Evolutionary conservation across 2,888 invertebrate species (phyloP).

Genomic region (Sphecodes monilicornis): DNA sequence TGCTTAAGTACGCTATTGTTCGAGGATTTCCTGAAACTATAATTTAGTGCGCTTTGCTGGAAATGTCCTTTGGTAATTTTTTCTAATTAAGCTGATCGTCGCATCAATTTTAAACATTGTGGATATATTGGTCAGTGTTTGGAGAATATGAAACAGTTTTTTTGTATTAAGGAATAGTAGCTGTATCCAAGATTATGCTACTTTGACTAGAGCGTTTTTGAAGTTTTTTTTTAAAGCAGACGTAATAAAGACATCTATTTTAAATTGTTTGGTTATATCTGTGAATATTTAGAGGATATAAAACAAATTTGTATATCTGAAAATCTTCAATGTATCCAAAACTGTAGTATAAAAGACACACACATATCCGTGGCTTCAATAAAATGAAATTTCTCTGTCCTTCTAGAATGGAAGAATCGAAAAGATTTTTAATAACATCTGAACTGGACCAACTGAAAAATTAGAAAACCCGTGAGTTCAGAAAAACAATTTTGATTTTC

Average conservation of each 20-base stretch:
- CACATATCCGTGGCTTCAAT: not conserved
- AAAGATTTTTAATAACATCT: not conserved
- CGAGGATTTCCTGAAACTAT: not conserved
- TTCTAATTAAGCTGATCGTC: not conserved
- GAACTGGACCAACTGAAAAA: not conserved
- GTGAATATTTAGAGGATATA: too few species aligned
- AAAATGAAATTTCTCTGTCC: not conserved
- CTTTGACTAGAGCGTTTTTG: too few species aligned
- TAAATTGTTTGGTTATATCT: too few species aligned
- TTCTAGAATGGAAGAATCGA: not conserved
- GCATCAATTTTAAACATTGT: not conserved
- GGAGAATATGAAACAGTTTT: not conserved
- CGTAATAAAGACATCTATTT: too few species aligned
- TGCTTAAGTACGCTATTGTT: not conserved
- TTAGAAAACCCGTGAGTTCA: not conserved
- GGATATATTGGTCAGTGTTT: not conserved
- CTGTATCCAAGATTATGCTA: too few species aligned
- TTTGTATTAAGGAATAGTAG: not conserved
- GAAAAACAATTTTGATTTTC: not conserved
- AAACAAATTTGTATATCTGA: too few species aligned
- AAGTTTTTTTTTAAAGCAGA: too few species aligned
- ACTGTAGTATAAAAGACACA: too few species aligned
- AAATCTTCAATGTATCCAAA: too few species aligned
- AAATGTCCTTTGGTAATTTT: not conserved
- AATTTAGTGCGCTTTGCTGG: not conserved